Percentiles rank a stretch among this genome's conserved stretches.
Conservation (phyloP, 2,888 invertebrate species). For the Aspidiotus destructor region DNA sequence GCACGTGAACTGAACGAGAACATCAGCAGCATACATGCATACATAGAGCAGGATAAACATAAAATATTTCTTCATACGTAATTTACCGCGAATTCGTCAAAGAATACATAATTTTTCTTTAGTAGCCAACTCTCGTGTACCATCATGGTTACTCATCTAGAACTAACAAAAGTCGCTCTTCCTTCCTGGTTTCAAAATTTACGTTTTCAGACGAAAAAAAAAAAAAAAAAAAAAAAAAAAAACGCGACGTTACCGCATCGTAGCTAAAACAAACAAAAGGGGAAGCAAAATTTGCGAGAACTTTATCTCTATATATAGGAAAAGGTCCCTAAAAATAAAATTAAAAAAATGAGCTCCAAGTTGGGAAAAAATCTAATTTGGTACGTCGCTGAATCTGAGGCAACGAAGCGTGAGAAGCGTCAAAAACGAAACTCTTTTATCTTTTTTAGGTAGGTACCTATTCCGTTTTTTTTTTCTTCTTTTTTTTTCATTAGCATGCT, state of each 20-base stretch:
- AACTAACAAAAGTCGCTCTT: slow-evolving; percentile 31
- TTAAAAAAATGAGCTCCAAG: slow-evolving; percentile 25
- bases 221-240: slow-evolving; percentile 11
- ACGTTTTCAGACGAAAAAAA: slow-evolving; percentile 23
- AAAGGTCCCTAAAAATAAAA: slow-evolving; percentile 17
- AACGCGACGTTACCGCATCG: slow-evolving; percentile 16
- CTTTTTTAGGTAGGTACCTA: slow-evolving; percentile 20
- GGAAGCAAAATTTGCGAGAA: slow-evolving; percentile 16
- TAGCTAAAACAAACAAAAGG: slow-evolving; percentile 27
- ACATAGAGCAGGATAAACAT: neutral
- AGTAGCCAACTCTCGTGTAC: slow-evolving; percentile 12
- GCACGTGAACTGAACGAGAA: too few relatives aligned
- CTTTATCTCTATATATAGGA: slow-evolving; percentile 25
- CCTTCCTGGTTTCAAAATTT: slow-evolving; percentile 32
- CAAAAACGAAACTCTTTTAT: slow-evolving; percentile 32
- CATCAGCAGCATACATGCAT: neutral
- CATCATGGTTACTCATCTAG: slow-evolving; percentile 28
- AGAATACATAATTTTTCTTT: slow-evolving; percentile 19
- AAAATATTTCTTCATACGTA: neutral
- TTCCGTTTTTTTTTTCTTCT: slow-evolving; percentile 19
- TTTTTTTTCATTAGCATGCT: slow-evolving; percentile 20
- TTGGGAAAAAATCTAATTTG: slow-evolving; percentile 28
- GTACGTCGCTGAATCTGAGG: slow-evolving; percentile 33
- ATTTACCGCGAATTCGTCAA: neutral
- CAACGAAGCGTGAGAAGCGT: slow-evolving; percentile 33